Evolutionary conservation across 2,888 invertebrate species (phyloP).

Genomic region (Lottia scabra): DNA sequence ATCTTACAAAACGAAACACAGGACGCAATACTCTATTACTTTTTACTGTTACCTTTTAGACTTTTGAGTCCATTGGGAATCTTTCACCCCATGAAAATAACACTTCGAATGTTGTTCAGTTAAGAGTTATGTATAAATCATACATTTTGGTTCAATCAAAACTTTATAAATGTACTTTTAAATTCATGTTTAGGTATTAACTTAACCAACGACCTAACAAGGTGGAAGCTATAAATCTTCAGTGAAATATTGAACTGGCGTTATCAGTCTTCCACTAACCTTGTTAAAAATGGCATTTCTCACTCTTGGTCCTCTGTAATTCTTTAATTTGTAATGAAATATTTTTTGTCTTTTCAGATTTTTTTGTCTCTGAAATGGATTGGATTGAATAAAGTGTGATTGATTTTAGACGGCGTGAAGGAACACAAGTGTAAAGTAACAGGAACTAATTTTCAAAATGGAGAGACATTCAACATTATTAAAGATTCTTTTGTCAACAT

Average conservation of each 20-base stretch:
- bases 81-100: no score
- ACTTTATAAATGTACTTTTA: background rate
- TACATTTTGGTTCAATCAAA: no score
- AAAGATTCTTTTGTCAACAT: background rate
- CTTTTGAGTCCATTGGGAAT: no score
- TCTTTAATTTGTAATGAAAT: background rate
- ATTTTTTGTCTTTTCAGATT: slow-evolving; percentile 1
- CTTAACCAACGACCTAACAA: no score
- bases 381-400: background rate
- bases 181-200: background rate
- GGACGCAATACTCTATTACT: no score
- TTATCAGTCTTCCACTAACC: background rate
- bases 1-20: no score
- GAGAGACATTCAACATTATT: background rate
- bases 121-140: no score
- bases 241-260: background rate
- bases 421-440: background rate
- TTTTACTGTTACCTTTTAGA: no score
- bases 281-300: no score
- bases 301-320: background rate
- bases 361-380: background rate
- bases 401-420: background rate
- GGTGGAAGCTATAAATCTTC: no score
- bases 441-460: background rate
- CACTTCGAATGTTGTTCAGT: no score